Evolutionary conservation across 2,113 vertebrate genomes (phyloP).

Genomic region (Reinhardtius hippoglossoides): DNA sequence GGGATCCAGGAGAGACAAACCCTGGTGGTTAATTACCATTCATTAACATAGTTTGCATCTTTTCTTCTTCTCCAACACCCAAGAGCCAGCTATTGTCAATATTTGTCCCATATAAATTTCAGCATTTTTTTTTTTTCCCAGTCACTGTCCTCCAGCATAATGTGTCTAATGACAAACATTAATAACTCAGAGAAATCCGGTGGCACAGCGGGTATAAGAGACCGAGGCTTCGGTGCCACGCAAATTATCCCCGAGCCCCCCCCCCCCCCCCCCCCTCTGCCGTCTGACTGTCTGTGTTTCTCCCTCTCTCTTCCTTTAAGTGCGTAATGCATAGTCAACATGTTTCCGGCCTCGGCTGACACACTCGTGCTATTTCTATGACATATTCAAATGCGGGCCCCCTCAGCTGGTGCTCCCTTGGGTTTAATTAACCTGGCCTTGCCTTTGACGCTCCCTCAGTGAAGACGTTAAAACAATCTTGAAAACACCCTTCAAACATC

Average conservation of each 20-base stretch:
- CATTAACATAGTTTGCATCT: slow-evolving; percentile 89
- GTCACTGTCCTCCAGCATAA: slow-evolving; percentile 81
- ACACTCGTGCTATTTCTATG: slow-evolving; percentile 75
- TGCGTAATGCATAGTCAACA: slow-evolving; percentile 76
- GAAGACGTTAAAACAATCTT: slow-evolving; percentile 79
- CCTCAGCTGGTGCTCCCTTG: slow-evolving; percentile 67
- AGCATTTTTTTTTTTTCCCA: slow-evolving; percentile 55
- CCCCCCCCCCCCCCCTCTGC: slow-evolving; percentile 37
- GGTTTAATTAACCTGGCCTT: slow-evolving; percentile 87
- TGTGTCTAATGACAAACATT: slow-evolving; percentile 82
- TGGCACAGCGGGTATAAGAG: slow-evolving; percentile 53
- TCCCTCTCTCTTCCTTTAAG: slow-evolving; percentile 59
- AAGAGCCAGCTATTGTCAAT: slow-evolving; percentile 84
- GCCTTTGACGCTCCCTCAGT: slow-evolving; percentile 76
- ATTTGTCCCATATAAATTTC: slow-evolving; percentile 85
- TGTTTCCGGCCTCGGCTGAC: slow-evolving; percentile 76
- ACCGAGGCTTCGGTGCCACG: slow-evolving; percentile 38
- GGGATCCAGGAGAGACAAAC: slow-evolving; percentile 83
- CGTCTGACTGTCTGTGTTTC: slow-evolving; percentile 49
- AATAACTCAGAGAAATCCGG: slow-evolving; percentile 77
- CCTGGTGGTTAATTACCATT: slow-evolving; percentile 89
- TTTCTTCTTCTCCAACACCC: slow-evolving; percentile 82
- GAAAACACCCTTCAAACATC: slow-evolving; percentile 70
- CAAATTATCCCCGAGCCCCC: slow-evolving; percentile 59
- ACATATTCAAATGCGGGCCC: slow-evolving; percentile 81